Evolutionary conservation across 2,797 vertebrate genomes (phyloP).

Genomic region (Apodemus agrarius): DNA sequence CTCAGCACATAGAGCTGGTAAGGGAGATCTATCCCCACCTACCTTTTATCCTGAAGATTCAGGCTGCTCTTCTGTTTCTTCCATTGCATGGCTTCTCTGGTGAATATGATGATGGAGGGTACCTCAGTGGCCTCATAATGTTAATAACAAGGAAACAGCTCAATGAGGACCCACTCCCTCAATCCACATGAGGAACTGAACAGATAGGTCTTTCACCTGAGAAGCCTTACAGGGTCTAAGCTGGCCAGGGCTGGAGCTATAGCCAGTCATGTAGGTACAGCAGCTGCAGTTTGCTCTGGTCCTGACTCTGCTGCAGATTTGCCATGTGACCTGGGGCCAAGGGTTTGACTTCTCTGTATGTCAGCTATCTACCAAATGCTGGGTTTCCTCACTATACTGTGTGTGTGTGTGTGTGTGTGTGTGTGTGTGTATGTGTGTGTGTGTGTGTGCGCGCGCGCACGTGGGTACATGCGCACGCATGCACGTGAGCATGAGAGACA

Average conservation of each 20-base stretch:
- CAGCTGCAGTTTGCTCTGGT: background rate
- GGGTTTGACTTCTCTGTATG: background rate
- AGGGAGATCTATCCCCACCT: background rate
- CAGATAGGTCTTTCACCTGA: accelerated
- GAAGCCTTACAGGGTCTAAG: background rate
- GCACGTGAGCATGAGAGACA: no score
- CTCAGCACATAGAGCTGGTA: background rate
- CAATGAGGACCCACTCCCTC: background rate
- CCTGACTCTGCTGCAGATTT: background rate
- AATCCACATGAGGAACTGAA: background rate
- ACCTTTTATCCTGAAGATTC: background rate
- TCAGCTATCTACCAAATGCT: background rate
- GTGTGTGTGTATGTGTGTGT: no score
- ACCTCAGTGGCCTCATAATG: background rate
- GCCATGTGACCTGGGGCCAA: background rate
- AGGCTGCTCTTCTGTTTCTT: accelerated
- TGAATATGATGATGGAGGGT: background rate
- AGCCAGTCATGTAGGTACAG: background rate
- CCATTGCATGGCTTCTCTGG: background rate
- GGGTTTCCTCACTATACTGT: background rate
- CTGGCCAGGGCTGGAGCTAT: background rate
- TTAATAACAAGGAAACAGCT: background rate
- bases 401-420: background rate
- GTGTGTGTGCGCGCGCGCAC: no score
- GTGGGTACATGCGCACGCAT: no score